Evolutionary conservation across 2,113 vertebrate genomes (phyloP), one percentile per base, ranked within the genome.

Genomic region (Strix aluco): DNA sequence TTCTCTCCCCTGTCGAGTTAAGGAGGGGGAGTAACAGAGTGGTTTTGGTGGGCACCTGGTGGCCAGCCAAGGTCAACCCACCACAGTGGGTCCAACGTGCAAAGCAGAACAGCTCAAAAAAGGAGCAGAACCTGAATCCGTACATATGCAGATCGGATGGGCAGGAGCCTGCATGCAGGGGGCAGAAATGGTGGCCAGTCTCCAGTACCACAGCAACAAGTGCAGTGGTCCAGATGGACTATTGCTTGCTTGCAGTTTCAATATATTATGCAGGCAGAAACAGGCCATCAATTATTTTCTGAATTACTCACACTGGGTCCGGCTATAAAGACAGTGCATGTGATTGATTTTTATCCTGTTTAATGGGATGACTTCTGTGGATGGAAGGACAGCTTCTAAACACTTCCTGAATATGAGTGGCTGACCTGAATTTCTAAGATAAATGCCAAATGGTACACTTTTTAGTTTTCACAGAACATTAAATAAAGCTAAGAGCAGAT

Each of bases 121-220:
- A 77, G 79, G 44, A 71, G 44, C 36, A 72, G 54, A 77, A 77
- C 27, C 17, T n/a, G 44, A 47, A 65, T 6, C 25, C 0, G 0
- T 15, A 23, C 26, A 42, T 22, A 38, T 0, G 6, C 46, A 78
- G 69, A n/a, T 47, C 10, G 1, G 12, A 36, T 0, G 7, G 42
- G 58, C 62, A 82, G 61, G 38, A 83, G 46, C 17, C 42, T 84
- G 47, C n/a, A 13, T 3, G 25, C 32, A 57, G 55, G 38, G 11
- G 6, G 2, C 25, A 38, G 46, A 52, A 86, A 23, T 1, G 5
- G 63, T 25, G 67, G 26, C 30, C 81, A 1, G 15, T 74, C 46
- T 52, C 1, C 2, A 70, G 65, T 12, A 57, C 29, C 29, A 10
- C 34, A 77, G 32, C 47, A 25, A 16, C 4, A 89, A 89, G 26